A percentile compares a stretch with the other conserved stretches of the same genome.
These are phyloP conservation scores for Drosophila maculinotata DNA, from an alignment of 2,888 invertebrate species.

Conservation along the genomic window DNA sequence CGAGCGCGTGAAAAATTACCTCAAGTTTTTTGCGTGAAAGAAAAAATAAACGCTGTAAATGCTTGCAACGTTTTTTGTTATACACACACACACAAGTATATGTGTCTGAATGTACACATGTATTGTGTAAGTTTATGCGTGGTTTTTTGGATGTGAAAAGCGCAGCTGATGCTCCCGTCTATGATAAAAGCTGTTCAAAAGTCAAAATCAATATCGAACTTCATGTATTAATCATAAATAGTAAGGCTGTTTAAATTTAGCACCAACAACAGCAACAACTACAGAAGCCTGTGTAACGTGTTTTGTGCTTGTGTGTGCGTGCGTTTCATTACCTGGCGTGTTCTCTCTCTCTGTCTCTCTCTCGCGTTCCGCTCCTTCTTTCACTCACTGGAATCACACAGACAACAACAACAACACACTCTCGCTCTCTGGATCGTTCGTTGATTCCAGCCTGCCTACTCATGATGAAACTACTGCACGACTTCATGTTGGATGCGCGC, in stretches of 20 bases:
- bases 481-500: slow-evolving; percentile 85
- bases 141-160: slow-evolving; percentile 35
- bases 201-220: slow-evolving; percentile 64
- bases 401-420: slow-evolving; percentile 14
- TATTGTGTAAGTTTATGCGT: slow-evolving; percentile 7
- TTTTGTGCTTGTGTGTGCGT: slow-evolving; percentile 31
- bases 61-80: slow-evolving; percentile 20
- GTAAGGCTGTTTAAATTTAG: slow-evolving; percentile 43
- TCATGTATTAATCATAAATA: slow-evolving; percentile 64
- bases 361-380: slow-evolving; percentile 25
- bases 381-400: slow-evolving; percentile 17
- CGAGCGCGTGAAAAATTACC: slow-evolving; percentile 38
- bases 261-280: slow-evolving; percentile 26
- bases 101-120: slow-evolving; percentile 14
- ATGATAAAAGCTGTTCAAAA: slow-evolving; percentile 48
- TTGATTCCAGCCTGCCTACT: slow-evolving; percentile 53
- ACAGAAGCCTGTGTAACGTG: slow-evolving; percentile 56
- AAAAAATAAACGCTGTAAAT: slow-evolving; percentile 37
- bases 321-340: slow-evolving; percentile 28
- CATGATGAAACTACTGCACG: slow-evolving; percentile 85
- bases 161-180: slow-evolving; percentile 48
- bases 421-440: slow-evolving; percentile 52
- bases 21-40: slow-evolving; percentile 25
- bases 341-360: too few relatives aligned
- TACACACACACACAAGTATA: not conserved